A percentile compares a stretch with the other conserved stretches of the same genome.
Evolutionary conservation across 2,888 invertebrate genomes (phyloP).

Genomic region (Chironomus tentans): DNA sequence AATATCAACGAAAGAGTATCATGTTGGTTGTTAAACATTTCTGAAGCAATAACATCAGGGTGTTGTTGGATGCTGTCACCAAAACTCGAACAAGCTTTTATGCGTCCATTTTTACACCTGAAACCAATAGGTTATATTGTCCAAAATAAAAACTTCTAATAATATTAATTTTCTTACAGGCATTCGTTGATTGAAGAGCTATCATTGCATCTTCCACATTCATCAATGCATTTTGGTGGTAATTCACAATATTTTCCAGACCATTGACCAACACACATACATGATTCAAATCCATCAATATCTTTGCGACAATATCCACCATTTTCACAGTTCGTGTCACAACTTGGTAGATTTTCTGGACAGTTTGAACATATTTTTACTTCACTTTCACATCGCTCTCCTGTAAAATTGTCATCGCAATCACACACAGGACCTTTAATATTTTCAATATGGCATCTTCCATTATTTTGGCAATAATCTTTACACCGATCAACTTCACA

Average conservation of each 20-base stretch:
- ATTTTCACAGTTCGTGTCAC: slow-evolving; percentile 46
- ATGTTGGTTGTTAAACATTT: neutral
- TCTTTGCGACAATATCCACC: slow-evolving; percentile 38
- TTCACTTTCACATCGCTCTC: slow-evolving; percentile 6
- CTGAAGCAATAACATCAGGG: neutral
- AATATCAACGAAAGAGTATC: slow-evolving; percentile 16
- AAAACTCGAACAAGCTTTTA: slow-evolving; percentile 34
- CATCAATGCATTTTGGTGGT: slow-evolving; percentile 38
- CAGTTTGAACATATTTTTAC: slow-evolving; percentile 47
- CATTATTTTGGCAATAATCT: slow-evolving; percentile 51
- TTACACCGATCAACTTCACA: slow-evolving; percentile 53
- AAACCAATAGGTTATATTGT: slow-evolving; percentile 31
- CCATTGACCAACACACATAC: slow-evolving; percentile 51
- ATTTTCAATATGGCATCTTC: slow-evolving; percentile 38
- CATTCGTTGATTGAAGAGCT: slow-evolving; percentile 42
- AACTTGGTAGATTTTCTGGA: slow-evolving; percentile 33
- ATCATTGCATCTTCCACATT: slow-evolving; percentile 38
- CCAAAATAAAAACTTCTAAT: slow-evolving; percentile 23
- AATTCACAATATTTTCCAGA: slow-evolving; percentile 48
- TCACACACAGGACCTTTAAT: slow-evolving; percentile 38
- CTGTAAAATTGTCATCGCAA: slow-evolving; percentile 31
- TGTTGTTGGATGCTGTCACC: neutral
- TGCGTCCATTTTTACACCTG: slow-evolving; percentile 36
- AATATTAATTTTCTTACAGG: slow-evolving; percentile 32
- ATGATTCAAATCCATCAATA: slow-evolving; percentile 35